Percentiles rank a stretch among this genome's conserved stretches.
Evolutionary conservation across 2,888 invertebrate genomes (phyloP).

Genomic region (Phasia obesa): DNA sequence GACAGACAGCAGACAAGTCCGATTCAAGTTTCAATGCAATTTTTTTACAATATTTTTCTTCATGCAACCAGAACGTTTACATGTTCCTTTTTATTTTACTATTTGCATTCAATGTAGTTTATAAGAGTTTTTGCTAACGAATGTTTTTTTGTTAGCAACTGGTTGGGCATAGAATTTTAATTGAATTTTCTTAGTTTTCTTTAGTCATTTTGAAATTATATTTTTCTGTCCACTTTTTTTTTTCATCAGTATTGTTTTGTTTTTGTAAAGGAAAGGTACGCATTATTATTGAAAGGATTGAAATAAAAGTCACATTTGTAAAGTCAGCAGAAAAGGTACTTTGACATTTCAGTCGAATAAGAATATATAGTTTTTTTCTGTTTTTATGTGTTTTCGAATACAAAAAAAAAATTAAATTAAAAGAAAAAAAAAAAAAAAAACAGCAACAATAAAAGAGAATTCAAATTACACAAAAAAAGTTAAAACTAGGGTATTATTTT

Average conservation of each 20-base stretch:
- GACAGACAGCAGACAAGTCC: constrained; percentile 70
- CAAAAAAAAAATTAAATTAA: background rate
- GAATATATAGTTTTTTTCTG: constrained; percentile 6
- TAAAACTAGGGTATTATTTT: constrained; percentile 38
- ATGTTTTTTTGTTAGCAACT: constrained; percentile 52
- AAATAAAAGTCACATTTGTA: constrained; percentile 33
- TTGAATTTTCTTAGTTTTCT: constrained; percentile 67
- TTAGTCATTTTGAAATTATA: constrained; percentile 45
- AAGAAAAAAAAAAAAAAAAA: too few relatives aligned
- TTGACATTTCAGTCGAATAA: constrained; percentile 67
- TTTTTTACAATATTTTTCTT: constrained; percentile 10
- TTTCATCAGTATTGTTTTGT: background rate
- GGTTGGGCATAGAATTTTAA: constrained; percentile 68
- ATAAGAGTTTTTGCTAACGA: background rate
- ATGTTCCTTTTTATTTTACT: constrained; percentile 10
- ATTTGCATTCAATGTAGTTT: constrained; percentile 50
- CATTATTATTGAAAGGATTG: constrained; percentile 50
- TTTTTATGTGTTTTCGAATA: background rate
- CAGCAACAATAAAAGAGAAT: constrained; percentile 16
- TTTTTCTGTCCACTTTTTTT: background rate
- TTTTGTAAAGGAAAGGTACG: constrained; percentile 13
- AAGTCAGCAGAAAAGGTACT: constrained; percentile 37
- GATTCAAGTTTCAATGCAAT: constrained; percentile 56
- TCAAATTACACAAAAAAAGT: constrained; percentile 43
- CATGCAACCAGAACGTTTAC: constrained; percentile 55